Conservation (phyloP, 2,113 vertebrate genomes). For the Marmota monax region DNA sequence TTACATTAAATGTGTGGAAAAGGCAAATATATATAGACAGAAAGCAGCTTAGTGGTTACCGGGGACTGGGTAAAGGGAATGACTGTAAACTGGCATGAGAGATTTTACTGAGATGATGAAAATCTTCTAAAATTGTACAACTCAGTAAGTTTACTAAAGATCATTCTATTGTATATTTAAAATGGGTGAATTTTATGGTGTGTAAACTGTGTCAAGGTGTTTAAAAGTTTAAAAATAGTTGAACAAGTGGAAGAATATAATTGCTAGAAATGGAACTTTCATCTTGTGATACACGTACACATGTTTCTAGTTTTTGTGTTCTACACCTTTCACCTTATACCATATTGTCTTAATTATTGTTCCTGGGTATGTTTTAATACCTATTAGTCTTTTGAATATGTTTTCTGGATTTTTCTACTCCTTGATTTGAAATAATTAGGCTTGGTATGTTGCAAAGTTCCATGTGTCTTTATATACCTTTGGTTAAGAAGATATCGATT, state of each 20-base stretch:
- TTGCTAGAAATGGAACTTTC: background rate
- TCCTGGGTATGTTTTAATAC: conserved; percentile 14
- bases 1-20: background rate
- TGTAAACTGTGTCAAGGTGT: background rate
- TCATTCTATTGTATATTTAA: background rate
- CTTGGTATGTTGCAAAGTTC: background rate
- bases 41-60: background rate
- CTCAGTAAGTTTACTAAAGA: background rate
- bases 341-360: background rate
- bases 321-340: background rate
- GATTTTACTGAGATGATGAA: background rate
- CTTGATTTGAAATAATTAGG: background rate
- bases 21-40: background rate
- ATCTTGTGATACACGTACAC: background rate
- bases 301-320: background rate
- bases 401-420: conserved; percentile 14
- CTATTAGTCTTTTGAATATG: background rate
- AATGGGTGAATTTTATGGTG: background rate
- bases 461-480: background rate
- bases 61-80: background rate
- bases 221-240: background rate
- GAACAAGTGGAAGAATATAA: background rate
- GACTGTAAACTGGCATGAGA: background rate
- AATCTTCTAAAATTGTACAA: background rate
- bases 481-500: background rate